phyloP scores from a whole-genome alignment of 2,113 vertebrate genomes.

The Tringa solitaria region DNA sequence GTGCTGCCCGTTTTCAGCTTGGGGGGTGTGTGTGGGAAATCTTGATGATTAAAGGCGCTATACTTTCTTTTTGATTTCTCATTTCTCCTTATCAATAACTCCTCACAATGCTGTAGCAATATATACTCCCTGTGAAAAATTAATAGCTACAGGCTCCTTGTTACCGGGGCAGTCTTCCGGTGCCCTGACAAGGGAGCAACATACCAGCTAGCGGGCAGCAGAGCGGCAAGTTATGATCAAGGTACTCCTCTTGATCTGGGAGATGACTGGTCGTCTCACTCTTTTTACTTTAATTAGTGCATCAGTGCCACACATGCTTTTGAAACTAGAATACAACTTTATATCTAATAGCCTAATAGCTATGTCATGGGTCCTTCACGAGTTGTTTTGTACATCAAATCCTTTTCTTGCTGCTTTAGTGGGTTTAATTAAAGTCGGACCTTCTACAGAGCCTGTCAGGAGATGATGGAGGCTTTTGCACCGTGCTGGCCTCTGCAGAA shows the following conservation, averaged over 20 bases:
- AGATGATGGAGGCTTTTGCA: not conserved
- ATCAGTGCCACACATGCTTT: not conserved
- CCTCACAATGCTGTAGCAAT: not conserved
- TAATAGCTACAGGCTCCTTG: not conserved
- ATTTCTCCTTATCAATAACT: slow-evolving; percentile 13
- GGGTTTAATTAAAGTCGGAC: not conserved
- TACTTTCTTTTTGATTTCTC: slow-evolving; percentile 2
- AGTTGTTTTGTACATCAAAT: not conserved
- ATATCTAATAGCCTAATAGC: not conserved
- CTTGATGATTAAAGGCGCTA: not conserved
- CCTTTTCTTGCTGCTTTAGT: not conserved
- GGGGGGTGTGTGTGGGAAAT: not conserved
- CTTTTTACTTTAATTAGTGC: not conserved
- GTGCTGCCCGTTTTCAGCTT: not conserved
- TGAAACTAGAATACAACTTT: not conserved
- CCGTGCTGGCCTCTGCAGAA: not conserved
- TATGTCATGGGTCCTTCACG: not conserved
- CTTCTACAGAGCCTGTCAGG: not conserved
- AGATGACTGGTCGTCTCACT: not conserved
- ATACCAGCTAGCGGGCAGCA: not conserved
- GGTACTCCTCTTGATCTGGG: not conserved
- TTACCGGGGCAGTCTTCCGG: not conserved
- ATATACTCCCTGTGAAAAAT: not conserved
- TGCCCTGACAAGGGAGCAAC: not conserved
- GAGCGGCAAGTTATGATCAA: not conserved